phyloP scores from a whole-genome alignment of 2,113 vertebrate genomes.

The Pelusios castaneus region DNA sequence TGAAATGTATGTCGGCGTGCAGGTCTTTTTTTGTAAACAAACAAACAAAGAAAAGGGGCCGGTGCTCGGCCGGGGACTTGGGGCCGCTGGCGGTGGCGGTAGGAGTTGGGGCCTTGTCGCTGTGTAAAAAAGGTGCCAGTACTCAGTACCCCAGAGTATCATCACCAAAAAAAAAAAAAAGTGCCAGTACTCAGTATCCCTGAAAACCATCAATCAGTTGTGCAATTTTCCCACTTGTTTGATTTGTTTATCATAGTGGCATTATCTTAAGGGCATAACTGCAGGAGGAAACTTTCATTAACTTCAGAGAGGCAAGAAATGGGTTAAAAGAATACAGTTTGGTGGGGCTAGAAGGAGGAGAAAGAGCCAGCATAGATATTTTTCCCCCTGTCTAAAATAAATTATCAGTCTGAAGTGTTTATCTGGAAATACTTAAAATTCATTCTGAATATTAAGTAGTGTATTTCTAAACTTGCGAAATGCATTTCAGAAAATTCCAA shows the following conservation, averaged over 20 bases:
- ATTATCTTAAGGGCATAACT: conserved; percentile 7
- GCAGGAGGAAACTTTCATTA: neutral
- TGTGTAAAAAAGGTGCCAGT: too few species aligned
- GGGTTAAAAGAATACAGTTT: neutral
- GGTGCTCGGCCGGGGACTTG: too few species aligned
- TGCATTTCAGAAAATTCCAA: conserved; percentile 23
- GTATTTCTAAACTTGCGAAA: conserved; percentile 41
- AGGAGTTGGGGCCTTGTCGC: too few species aligned
- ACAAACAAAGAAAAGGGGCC: too few species aligned
- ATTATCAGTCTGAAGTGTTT: conserved; percentile 18
- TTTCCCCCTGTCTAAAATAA: neutral
- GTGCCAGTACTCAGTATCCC: too few species aligned
- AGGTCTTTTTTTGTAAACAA: too few species aligned
- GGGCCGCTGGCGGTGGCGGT: too few species aligned
- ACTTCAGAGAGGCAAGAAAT: conserved; percentile 5
- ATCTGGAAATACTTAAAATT: conserved; percentile 9
- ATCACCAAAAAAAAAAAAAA: too few species aligned
- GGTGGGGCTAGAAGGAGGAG: rapidly evolving
- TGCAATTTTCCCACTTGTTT: neutral
- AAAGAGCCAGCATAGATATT: neutral
- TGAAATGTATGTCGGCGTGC: neutral
- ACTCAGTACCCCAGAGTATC: too few species aligned
- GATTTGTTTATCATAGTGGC: neutral
- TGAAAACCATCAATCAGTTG: too few species aligned
- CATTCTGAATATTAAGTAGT: conserved; percentile 52